Base-by-base conservation (phyloP, 64 coral and sea anemone species). In the Astreopora myriophthalma region DNA sequence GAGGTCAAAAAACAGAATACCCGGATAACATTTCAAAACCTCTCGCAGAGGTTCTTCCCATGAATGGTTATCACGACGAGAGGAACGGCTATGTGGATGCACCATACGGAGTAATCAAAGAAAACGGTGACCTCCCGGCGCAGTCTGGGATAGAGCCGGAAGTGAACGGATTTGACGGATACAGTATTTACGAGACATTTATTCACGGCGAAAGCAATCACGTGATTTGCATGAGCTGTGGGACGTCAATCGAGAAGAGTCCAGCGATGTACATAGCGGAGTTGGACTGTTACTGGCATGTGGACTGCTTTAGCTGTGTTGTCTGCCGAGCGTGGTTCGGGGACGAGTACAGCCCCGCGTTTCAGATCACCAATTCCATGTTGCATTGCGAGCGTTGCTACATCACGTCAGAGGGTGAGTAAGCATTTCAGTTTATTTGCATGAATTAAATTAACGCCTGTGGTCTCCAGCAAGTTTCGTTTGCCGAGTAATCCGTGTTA, bases 361-460 rank as follows among this genome's bases (percentile, higher is more conserved):
- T 85, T 60, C 80, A 73, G 8, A 77, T 92, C 67, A 84, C 89
- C 22, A 66, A 92, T 69, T 85, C 79, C 81, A 74, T 92, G 48
- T 67, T 92, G n/a, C 89, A 92, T 65, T 92, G 89, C 44, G 89
- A 92, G 75, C 83, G 81, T 6, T 92, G 89, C 69, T 92, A 84
- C 80, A 92, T 92, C 12, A 86, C 90, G 44, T 68, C 84, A 51
- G 90, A 92, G 36, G 90, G 90, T 92, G 76, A 68, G 71, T 60
- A 27, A 19, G 62, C 8, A 24, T 3, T 9, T 27, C 24, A 2
- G 19, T 61, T 55, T 14, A 19, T 55, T 20, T 55, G 51, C 51
- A 13, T 13, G 0, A 13, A 55, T 55, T 55, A 14, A n/a, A n/a
- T n/a, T n/a, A n/a, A n/a, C n/a, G n/a, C n/a, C n/a, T n/a, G n/a